Evolutionary conservation across 2,113 vertebrate species (phyloP), one percentile per base, ranked within the genome.

Genomic region (Rhinogobius similis): DNA sequence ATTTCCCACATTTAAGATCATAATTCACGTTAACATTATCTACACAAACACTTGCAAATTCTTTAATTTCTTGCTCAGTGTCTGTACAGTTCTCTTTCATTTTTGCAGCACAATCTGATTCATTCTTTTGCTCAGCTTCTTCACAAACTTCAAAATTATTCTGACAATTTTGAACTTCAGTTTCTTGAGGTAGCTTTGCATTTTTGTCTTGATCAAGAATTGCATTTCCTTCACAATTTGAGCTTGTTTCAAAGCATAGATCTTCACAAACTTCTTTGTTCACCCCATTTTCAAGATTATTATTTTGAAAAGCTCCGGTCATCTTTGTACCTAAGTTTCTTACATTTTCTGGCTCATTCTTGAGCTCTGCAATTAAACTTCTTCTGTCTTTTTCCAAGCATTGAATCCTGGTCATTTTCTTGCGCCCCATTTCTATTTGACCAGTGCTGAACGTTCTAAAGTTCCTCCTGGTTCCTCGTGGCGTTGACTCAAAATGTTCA

Each of bases 381-480:
- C 80, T 4, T 62, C 14, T 10, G 29, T 87, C 82, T 5, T 73
- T 89, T 0, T 73, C 79, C 13, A 77, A 39, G 4, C 36, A 59
- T 1, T 69, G 87, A 1, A 87, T 90, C 50, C 88, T 63, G 48
- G 89, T 82, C 2, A 92, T 75, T 72, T 94, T 94, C 3, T 95
- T 89, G 16, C 94, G 87, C 10, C 94, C 93, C 39, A 97, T 91
- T 82, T 98, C 96, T 88, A 97, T 91, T 86, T 97, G 96, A 5
- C 97, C 96, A 0, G 95, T 96, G 91, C 97, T 98, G 70, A 95
- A 96, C 1, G 96, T 93, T 76, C 96, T 86, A 87, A 95, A 96
- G 67, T 91, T 93, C 79, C 96, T 94, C 73, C 92, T 87, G 50
- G 85, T 85, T 46, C 90, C 79, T 9, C 13, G 13, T 23, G 85